Base-by-base conservation (phyloP, 2,113 vertebrate species). In the Vicugna pacos region DNA sequence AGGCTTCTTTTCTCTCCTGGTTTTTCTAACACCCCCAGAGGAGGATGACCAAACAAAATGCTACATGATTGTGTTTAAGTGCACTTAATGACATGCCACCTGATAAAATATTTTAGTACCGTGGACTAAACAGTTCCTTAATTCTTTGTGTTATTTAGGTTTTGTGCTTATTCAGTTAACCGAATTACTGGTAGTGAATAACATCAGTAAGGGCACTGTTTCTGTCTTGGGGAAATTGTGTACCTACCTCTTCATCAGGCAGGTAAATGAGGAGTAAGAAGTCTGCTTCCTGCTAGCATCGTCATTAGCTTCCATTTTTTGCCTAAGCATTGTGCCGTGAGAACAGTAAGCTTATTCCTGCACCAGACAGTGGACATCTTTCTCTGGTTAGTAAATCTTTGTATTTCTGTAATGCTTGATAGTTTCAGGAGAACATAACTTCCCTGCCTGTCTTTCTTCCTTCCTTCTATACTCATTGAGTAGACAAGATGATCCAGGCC, bases 1-100 rank as follows among this genome's bases (percentile, higher is more conserved):
- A 93, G 52, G 58, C 85, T 97, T 86, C 93, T 95, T 96, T 96
- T 96, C 94, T 96, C 76, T 83, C 67, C 84, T 64, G 16, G 16
- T n/a, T 95, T 86, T 76, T 83, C 48, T 90, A 52, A 92, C 85
- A 91, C 56, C 26, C 72, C 38, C 79, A 90, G 73, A 93, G 65
- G 89, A 91, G 58, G 79, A 76, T 87, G 89, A 83, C 86, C 94
- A 84, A 91, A 94, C 89, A 95, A 90, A 97, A 95, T 72, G 26
- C 86, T 81, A 0, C n/a, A 28, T 72, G 58, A 93, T 50, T 95
- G n/a, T 70, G 22, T 76, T 73, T 85, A 85, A 75, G 79, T 26
- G 19, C 83, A 94, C 28, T 94, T 91, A 91, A 94, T 82, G 56
- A 77, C 67, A 87, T 80, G 42, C 81, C 89, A 54, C 77, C 73